Evolutionary conservation across 2,888 invertebrate species (phyloP).

Genomic region (Athripsodes cinereus): DNA sequence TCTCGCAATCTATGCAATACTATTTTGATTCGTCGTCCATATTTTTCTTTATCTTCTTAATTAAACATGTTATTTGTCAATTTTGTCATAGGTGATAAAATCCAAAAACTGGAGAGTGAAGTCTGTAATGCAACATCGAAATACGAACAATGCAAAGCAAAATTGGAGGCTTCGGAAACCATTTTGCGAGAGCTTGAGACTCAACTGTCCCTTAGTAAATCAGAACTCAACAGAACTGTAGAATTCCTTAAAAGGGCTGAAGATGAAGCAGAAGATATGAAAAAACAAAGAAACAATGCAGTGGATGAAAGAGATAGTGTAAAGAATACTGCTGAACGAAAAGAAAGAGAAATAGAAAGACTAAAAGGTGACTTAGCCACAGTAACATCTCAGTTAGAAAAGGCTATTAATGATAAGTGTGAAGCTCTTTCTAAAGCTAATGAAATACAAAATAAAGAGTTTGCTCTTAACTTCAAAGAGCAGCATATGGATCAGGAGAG

Average conservation of each 20-base stretch:
- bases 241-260: constrained; percentile 59
- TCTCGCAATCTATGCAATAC: too few relatives aligned
- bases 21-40: too few relatives aligned
- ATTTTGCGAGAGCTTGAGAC: constrained; percentile 58
- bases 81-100: constrained; percentile 47
- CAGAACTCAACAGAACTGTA: constrained; percentile 59
- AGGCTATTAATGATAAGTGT: constrained; percentile 75
- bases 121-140: constrained; percentile 54
- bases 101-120: constrained; percentile 48
- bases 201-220: constrained; percentile 56
- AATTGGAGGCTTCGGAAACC: constrained; percentile 55
- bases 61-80: too few relatives aligned
- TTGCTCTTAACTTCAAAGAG: constrained; percentile 73
- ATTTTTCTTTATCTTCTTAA: too few relatives aligned
- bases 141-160: constrained; percentile 57
- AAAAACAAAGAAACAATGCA: constrained; percentile 63
- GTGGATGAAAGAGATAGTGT: constrained; percentile 72
- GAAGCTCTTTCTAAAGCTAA: constrained; percentile 74
- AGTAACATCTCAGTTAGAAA: constrained; percentile 65
- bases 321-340: constrained; percentile 62
- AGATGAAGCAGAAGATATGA: constrained; percentile 58
- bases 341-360: constrained; percentile 67
- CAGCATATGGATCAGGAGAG: constrained; percentile 80
- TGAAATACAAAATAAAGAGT: constrained; percentile 75
- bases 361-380: constrained; percentile 62